Conservation (phyloP, 1,140 invertebrate species). For the Xylocopa sonorina region DNA sequence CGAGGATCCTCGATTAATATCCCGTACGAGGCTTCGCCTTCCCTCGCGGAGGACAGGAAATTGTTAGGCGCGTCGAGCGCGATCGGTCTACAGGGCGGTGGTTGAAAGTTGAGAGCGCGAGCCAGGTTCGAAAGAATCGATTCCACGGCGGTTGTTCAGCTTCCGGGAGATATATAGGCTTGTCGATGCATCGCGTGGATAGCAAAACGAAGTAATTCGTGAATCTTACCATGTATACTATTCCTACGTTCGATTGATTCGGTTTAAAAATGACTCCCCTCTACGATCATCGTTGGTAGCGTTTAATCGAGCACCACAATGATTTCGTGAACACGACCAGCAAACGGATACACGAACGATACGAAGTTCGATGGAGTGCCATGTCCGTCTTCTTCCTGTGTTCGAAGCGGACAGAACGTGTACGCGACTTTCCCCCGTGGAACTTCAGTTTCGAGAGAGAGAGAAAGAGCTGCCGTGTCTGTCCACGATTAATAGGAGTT, state of each 20-base stretch:
- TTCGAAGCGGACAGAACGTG: background rate
- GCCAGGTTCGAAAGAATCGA: background rate
- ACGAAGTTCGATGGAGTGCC: background rate
- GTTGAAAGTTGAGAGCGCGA: background rate
- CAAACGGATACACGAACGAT: background rate
- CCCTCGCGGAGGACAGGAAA: constrained; percentile 5
- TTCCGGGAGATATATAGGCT: background rate
- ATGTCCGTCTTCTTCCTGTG: background rate
- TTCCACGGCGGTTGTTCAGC: background rate
- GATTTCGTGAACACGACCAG: constrained; percentile 19
- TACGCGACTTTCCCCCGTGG: background rate
- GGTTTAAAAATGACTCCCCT: background rate
- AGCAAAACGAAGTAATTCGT: background rate
- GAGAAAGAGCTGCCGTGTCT: background rate
- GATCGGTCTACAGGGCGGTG: background rate
- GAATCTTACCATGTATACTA: background rate
- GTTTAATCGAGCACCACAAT: constrained; percentile 29
- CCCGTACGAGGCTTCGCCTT: constrained; percentile 14
- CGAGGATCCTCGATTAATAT: constrained; percentile 42
- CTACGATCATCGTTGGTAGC: background rate
- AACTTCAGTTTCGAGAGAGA: constrained; percentile 11
- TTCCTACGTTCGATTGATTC: background rate
- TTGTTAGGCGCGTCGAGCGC: background rate
- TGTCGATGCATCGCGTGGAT: constrained; percentile 12
- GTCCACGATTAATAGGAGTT: constrained; percentile 1